A percentile compares a stretch with the other conserved stretches of the same genome.
phyloP scores from a whole-genome alignment of 2,113 vertebrate genomes.

The Scytalopus superciliaris region DNA sequence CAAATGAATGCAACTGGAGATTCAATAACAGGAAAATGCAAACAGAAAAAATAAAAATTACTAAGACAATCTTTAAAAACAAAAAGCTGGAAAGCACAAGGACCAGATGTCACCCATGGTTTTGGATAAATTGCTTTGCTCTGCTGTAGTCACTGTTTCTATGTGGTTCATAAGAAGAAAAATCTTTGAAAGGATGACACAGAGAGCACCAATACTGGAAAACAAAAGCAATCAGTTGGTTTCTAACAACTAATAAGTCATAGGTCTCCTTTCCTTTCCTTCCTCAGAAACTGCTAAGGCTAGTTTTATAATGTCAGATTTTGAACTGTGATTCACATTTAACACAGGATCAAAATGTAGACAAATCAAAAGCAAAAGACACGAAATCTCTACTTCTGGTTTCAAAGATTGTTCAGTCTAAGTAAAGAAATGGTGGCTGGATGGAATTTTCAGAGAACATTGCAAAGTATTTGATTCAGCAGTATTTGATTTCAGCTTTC shows the following conservation, averaged over 20 bases:
- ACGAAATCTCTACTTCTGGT: background rate
- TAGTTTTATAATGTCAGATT: background rate
- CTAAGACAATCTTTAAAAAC: conserved; percentile 3
- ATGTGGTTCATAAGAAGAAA: background rate
- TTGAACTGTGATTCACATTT: conserved; percentile 16
- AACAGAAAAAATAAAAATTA: conserved; percentile 6
- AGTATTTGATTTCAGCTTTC: background rate
- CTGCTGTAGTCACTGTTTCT: background rate
- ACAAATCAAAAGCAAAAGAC: background rate
- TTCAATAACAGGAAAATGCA: conserved; percentile 1
- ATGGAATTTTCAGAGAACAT: background rate
- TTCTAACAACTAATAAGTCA: background rate
- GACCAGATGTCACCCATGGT: background rate
- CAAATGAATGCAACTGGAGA: background rate
- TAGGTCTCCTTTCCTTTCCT: background rate
- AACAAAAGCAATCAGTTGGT: background rate
- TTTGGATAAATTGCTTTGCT: conserved; percentile 3
- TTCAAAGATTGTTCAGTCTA: background rate
- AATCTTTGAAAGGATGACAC: background rate
- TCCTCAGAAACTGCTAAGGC: background rate
- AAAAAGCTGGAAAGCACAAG: background rate
- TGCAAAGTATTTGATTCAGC: background rate
- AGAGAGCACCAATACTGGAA: background rate
- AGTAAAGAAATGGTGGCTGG: background rate
- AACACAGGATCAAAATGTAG: background rate